phyloP scores from a whole-genome alignment of 2,797 vertebrate genomes.

The Propithecus perrieri region DNA sequence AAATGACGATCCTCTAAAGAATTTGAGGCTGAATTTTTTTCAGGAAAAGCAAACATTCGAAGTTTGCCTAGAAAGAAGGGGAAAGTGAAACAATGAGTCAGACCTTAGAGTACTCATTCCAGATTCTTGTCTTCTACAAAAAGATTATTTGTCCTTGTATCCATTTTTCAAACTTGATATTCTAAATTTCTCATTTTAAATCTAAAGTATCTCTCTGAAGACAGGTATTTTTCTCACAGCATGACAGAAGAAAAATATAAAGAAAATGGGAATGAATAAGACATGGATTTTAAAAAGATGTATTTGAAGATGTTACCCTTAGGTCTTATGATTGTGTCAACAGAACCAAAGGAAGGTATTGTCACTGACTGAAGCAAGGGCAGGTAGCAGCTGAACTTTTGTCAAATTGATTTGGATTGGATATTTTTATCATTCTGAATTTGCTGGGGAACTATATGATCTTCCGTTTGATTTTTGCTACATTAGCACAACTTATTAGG shows the following conservation, averaged over 20 bases:
- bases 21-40: neutral
- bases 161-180: neutral
- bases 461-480: neutral
- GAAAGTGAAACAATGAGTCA: neutral
- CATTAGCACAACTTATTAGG: neutral
- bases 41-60: neutral
- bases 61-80: neutral
- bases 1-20: neutral
- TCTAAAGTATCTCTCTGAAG: neutral
- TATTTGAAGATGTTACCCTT: neutral
- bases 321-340: neutral
- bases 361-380: neutral
- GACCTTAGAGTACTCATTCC: neutral
- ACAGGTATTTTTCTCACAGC: neutral
- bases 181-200: constrained; percentile 34
- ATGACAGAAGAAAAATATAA: neutral
- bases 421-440: neutral
- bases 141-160: neutral
- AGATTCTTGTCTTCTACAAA: neutral
- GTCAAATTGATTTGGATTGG: neutral
- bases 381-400: neutral
- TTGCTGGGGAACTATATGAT: neutral
- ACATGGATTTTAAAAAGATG: neutral
- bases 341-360: neutral
- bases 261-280: neutral